Percentiles rank a stretch among this genome's conserved stretches.
Conservation (phyloP, 2,797 vertebrate species). For the Pempheris klunzingeri region DNA sequence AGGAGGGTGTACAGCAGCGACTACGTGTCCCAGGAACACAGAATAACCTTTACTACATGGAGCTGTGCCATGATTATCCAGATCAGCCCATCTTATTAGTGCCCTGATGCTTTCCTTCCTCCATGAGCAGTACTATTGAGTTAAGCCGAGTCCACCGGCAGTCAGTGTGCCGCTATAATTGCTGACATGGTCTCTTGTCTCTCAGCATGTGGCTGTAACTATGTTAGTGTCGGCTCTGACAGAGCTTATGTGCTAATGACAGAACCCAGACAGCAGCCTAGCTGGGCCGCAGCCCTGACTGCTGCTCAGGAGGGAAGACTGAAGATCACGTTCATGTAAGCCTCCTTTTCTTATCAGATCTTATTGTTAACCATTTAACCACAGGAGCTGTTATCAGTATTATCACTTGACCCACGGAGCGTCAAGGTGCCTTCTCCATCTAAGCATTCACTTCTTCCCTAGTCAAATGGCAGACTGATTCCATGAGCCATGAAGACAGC, state of each 20-base stretch:
- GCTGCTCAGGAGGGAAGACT: conserved; percentile 17
- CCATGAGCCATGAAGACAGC: conserved; percentile 20
- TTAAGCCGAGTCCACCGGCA: conserved; percentile 34
- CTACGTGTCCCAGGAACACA: neutral
- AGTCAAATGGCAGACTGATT: conserved; percentile 28
- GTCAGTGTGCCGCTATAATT: conserved; percentile 41
- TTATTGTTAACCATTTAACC: neutral
- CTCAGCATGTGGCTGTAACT: conserved; percentile 59
- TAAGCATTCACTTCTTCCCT: no score
- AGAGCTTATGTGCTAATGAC: conserved; percentile 60
- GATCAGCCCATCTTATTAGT: conserved; percentile 33
- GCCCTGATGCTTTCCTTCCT: conserved; percentile 28
- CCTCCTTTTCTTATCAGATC: conserved; percentile 12
- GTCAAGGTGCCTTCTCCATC: neutral
- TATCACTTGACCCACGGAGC: neutral
- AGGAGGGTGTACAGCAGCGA: neutral
- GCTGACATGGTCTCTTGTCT: conserved; percentile 52
- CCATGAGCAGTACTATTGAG: conserved; percentile 25
- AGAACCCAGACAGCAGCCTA: conserved; percentile 42
- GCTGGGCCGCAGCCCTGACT: conserved; percentile 9
- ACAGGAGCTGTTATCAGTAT: neutral
- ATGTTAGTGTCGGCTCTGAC: conserved; percentile 62
- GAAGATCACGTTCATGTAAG: conserved; percentile 18
- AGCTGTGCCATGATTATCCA: conserved; percentile 5
- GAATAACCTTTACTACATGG: neutral